These are phyloP conservation scores for Pseudolaguvia tuberculata DNA, from an alignment of 2,113 vertebrate genomes.

Conservation along the genomic window DNA sequence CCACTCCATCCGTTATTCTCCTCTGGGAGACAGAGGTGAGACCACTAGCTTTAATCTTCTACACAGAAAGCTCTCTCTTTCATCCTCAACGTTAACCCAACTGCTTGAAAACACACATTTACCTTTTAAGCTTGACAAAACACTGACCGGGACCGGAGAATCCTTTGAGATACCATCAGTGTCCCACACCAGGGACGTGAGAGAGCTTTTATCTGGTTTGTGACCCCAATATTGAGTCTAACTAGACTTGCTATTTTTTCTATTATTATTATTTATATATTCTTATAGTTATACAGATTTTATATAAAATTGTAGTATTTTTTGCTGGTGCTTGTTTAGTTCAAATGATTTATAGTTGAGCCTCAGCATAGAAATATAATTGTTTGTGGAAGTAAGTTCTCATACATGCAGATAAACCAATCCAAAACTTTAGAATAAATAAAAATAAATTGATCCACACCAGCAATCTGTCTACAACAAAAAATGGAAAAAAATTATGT, in stretches of 20 bases:
- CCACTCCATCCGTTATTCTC: not conserved
- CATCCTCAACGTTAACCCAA: constrained; percentile 18
- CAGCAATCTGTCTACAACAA: no score
- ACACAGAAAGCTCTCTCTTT: constrained; percentile 31
- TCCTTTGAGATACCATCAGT: not conserved
- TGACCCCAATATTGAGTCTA: not conserved
- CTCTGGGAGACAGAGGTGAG: constrained; percentile 35
- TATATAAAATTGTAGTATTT: not conserved
- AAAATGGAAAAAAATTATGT: no score
- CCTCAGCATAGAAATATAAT: no score
- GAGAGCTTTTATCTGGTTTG: constrained; percentile 29
- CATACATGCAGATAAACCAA: no score
- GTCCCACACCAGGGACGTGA: constrained; percentile 13
- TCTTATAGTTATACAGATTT: no score
- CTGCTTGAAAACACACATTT: constrained; percentile 12
- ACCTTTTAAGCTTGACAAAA: constrained; percentile 39
- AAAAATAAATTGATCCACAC: no score
- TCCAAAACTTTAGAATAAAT: no score
- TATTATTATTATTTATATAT: not conserved
- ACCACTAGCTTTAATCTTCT: constrained; percentile 23
- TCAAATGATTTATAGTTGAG: no score
- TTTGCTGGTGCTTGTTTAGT: no score
- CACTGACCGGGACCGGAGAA: not conserved
- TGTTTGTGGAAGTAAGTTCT: no score
- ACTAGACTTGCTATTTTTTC: not conserved